Base-by-base conservation (phyloP, 2,888 invertebrate genomes). In the Marasmarcha lunaedactyla region DNA sequence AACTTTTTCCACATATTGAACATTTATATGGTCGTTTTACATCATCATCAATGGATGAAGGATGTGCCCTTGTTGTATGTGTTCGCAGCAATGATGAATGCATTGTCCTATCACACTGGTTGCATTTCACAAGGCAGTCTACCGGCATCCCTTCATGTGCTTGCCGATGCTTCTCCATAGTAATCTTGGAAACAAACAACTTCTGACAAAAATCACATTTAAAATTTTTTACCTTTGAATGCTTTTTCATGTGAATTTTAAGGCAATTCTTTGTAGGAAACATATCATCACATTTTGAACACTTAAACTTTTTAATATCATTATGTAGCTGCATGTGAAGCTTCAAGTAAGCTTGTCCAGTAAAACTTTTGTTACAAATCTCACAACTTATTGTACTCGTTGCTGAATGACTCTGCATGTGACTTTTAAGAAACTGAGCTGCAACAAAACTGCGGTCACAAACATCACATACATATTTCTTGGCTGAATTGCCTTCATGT, bases 301-400 rank as follows among this genome's bases (percentile, higher is more conserved):
- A 83, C 46, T 81, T 83, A 35, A 83, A 83, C 48, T 83, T 83
- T 46, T 78, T 83, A 9, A 81, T 71, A 43, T 83, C 83, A 1
- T 78, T 83, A 41, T 83, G 83, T 25, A 83, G 57, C 46, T 83
- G 83, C 83, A 83, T 81, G 45, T 83, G 83, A 0, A 83, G 64
- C 42, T 83, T 83, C 9, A 83, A 49, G 44, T 83, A 83, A 0
- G 83, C 83, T 54, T 83, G 83, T 0, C 83, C 83, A 0, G 83
- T 83, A 46, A 83, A 83, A 35, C 62, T 76, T 50, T 81, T 81
- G 44, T 50, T 63, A 43, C 83, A 83, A 7, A 83, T 78, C 47
- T 83, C 83, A 45, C 83, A 83, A 46, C 77, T 78, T 9, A 83
- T 83, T 0, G 78, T 81, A 39, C 74, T 78, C 0, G 68, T 69